phyloP scores from a whole-genome alignment of 1,140 invertebrate species.

The Caenorhabditis inopinata region DNA sequence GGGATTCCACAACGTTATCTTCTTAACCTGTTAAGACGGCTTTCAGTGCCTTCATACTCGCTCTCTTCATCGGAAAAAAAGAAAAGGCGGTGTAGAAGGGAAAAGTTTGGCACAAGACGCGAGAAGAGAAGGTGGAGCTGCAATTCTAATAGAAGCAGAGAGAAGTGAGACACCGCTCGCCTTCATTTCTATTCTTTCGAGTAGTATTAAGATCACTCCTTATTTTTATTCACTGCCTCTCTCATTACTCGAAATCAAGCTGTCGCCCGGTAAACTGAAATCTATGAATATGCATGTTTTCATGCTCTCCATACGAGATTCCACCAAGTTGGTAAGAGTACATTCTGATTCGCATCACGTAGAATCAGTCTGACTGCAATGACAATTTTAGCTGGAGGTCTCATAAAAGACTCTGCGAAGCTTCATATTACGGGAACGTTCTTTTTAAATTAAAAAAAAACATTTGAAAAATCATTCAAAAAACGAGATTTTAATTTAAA shows the following conservation, averaged over 20 bases:
- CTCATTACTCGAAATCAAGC: slow-evolving; percentile 13
- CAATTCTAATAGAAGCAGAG: neutral
- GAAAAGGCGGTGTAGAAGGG: neutral
- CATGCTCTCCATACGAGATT: slow-evolving; percentile 27
- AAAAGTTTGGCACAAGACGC: slow-evolving; percentile 27
- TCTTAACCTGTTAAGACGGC: slow-evolving; percentile 3
- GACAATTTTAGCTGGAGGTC: no score
- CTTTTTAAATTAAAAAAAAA: no score
- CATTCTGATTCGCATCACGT: no score
- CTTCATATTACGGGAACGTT: no score
- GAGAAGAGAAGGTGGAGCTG: slow-evolving; percentile 13
- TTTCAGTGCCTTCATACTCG: neutral
- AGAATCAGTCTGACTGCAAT: no score
- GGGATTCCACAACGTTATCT: neutral
- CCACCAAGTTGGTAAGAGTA: neutral
- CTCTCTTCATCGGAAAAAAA: neutral
- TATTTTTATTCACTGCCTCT: neutral
- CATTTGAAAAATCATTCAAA: no score
- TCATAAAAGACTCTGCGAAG: no score
- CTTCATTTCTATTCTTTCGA: slow-evolving; percentile 24
- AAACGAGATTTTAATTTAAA: no score
- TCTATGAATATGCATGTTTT: slow-evolving; percentile 27
- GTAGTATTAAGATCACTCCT: neutral
- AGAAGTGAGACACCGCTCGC: neutral
- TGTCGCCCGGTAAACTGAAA: slow-evolving; percentile 27